Base-by-base conservation (phyloP, 2,113 vertebrate genomes). In the Saccopteryx leptura region DNA sequence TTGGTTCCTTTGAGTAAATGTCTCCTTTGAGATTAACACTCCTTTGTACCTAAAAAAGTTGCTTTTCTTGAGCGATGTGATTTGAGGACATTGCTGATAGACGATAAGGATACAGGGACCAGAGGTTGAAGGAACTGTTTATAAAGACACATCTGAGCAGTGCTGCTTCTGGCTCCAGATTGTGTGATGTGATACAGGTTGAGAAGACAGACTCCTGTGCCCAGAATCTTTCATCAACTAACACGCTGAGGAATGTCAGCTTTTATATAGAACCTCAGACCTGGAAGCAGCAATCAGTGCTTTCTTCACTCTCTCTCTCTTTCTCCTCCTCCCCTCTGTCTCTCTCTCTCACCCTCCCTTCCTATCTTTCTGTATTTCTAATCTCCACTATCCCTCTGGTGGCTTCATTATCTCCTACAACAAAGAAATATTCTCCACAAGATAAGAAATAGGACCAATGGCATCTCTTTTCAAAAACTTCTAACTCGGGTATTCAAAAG, bases 131-230 rank as follows among this genome's bases (percentile, higher is more conserved):
- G 61, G 65, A 88, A 90, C 28, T 68, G 80, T 56, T 92, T 95
- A 50, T 23, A 4, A 90, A 95, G 60, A 74, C 23, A 28, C 19
- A 61, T 54, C 88, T 80, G 61, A 91, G 33, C 80, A 31, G 18
- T 15, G 28, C 71, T 63, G 52, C 68, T 94, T 58, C 93, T 58
- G 75, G 52, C 63, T 96, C 90, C 96, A 90, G 95, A 96, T 96
- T 96, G 92, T 87, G 66, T 88, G 79, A 13, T 80, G 80, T 90
- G 93, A 95, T 21, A 28, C 66, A 60, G 50, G 80, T 31, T 63
- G 63, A 93, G 85, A 80, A 93, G 68, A 33, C 84, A 71, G 84
- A 39, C 48, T 76, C 52, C 84, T 96, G 65, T 90, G 84, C 85
- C 54, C 88, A 56, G 85, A 96, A 94, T 92, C 91, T 75, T 93